Conservation (phyloP, 2,797 vertebrate species). For the Alauda arvensis region DNA sequence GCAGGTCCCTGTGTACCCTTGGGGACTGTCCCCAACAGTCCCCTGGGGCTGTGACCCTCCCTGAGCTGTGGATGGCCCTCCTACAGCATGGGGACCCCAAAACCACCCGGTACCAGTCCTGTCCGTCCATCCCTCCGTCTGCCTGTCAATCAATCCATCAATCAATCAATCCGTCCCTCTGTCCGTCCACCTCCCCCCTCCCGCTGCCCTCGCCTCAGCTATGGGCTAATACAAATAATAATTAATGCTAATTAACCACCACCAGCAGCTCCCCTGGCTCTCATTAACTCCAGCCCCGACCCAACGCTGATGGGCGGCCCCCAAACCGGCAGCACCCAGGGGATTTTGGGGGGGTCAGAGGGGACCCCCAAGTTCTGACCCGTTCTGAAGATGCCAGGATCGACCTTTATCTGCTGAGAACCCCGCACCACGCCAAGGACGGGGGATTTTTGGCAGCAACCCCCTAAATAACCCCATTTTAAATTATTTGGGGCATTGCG, state of each 20-base stretch:
- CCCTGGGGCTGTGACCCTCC: not conserved
- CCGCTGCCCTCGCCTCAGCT: not conserved
- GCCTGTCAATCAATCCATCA: rapidly evolving
- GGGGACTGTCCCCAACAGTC: not conserved
- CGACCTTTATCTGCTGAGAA: rapidly evolving
- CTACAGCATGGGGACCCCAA: not conserved
- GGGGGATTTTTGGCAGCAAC: not conserved
- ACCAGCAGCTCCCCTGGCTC: conserved; percentile 30
- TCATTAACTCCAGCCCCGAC: conserved; percentile 11
- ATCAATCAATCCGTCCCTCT: rapidly evolving
- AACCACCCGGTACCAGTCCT: rapidly evolving
- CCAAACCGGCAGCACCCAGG: not conserved
- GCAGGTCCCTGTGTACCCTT: not conserved
- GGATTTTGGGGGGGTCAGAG: not conserved
- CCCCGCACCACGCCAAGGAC: not conserved
- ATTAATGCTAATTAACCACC: conserved; percentile 35
- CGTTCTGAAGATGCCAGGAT: not conserved
- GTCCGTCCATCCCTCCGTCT: rapidly evolving
- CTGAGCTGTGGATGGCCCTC: not conserved
- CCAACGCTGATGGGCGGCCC: not conserved
- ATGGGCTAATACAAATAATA: not conserved
- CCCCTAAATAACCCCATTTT: not conserved
- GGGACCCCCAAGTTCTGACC: not conserved
- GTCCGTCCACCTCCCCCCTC: not conserved
- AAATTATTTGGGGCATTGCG: not conserved